phyloP scores from a whole-genome alignment of 2,113 vertebrate genomes.

The Scartelaos histophorus region DNA sequence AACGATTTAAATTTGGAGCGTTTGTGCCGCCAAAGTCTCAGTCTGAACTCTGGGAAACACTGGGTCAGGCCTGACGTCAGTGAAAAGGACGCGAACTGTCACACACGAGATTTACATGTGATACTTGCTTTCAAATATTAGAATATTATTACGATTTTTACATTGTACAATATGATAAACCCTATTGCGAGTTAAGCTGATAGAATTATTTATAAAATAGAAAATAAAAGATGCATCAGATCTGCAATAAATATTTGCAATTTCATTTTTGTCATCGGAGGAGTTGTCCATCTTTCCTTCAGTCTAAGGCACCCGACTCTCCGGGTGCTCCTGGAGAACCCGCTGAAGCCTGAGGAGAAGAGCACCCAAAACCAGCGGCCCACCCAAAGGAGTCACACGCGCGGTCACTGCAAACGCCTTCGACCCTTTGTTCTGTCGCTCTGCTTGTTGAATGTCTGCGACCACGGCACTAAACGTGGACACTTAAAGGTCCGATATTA shows the following conservation, averaged over 20 bases:
- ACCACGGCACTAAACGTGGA: neutral
- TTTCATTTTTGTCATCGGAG: neutral
- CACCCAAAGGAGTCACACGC: neutral
- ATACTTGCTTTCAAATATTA: neutral
- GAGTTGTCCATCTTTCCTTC: neutral
- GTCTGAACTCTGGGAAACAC: too few species aligned
- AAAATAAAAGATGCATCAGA: constrained; percentile 1
- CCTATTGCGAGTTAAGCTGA: neutral
- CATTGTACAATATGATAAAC: neutral
- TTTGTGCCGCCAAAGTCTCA: too few species aligned
- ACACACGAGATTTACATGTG: neutral
- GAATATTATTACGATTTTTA: neutral
- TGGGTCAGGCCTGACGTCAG: too few species aligned
- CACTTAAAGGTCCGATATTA: neutral
- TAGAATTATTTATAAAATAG: neutral
- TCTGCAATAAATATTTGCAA: constrained; percentile 2
- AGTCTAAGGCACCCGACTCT: neutral
- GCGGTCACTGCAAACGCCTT: neutral
- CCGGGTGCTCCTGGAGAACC: neutral
- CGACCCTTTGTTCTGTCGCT: neutral
- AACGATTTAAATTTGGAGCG: too few species aligned
- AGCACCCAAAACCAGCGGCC: neutral
- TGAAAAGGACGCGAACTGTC: too few species aligned
- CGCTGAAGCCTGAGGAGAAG: neutral
- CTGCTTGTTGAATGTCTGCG: neutral